A percentile compares a stretch with the other conserved stretches of the same genome.
phyloP scores from a whole-genome alignment of 2,888 invertebrate genomes.

The Sepiola atlantica region DNA sequence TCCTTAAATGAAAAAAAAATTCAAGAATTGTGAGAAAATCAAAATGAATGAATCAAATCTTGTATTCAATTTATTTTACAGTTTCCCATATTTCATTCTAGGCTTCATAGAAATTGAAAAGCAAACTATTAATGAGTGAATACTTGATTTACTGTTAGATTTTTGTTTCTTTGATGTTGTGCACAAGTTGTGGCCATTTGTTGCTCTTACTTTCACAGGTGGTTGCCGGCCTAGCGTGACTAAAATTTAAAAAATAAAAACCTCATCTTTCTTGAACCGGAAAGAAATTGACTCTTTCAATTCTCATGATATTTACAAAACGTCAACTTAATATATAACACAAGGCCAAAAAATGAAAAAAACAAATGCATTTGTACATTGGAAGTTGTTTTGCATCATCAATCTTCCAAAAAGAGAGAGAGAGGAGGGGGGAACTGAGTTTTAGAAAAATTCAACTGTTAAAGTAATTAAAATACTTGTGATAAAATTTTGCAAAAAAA shows the following conservation, averaged over 20 bases:
- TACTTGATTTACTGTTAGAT: neutral
- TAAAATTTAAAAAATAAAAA: too few species aligned
- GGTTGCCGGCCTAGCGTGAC: neutral
- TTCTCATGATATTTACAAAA: neutral
- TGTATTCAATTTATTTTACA: too few species aligned
- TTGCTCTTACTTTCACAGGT: neutral
- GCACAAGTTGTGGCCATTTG: neutral
- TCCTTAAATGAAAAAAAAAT: too few species aligned
- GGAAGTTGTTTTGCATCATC: neutral
- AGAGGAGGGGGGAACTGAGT: too few species aligned
- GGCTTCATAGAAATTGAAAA: too few species aligned
- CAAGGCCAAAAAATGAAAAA: too few species aligned
- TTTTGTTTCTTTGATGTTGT: neutral
- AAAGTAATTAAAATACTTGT: too few species aligned
- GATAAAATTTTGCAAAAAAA: too few species aligned
- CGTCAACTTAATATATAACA: neutral
- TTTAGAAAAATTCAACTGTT: too few species aligned
- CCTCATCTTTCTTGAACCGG: neutral
- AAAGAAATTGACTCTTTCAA: neutral
- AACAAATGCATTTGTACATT: neutral
- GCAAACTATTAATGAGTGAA: neutral
- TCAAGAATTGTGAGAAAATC: too few species aligned
- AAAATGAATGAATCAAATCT: too few species aligned
- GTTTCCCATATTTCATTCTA: too few species aligned
- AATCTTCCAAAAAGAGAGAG: neutral